These are phyloP conservation scores for Rhizomys pruinosus DNA, from an alignment of 2,113 vertebrate species.

Conservation along the genomic window DNA sequence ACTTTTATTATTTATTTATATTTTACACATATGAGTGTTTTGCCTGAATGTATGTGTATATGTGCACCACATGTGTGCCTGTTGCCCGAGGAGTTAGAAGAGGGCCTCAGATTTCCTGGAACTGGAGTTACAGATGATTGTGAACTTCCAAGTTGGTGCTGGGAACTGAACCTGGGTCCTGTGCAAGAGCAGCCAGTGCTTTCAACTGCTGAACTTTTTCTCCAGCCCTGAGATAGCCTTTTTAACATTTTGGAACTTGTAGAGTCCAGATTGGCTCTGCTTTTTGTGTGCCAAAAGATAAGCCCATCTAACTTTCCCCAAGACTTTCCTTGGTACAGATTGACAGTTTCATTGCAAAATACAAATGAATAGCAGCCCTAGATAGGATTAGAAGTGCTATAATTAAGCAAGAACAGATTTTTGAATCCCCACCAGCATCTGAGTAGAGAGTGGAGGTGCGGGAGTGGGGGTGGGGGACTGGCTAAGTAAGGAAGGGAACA, in stretches of 20 bases:
- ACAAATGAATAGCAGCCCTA: conserved; percentile 9
- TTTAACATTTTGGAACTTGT: neutral
- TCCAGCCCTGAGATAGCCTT: neutral
- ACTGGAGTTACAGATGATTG: too few species aligned
- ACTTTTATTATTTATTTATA: too few species aligned
- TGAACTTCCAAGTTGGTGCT: too few species aligned
- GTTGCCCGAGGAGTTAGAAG: too few species aligned
- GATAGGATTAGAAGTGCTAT: neutral
- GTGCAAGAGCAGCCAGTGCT: too few species aligned
- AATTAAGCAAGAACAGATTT: conserved; percentile 42
- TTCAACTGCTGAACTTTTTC: too few species aligned
- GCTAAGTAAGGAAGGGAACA: neutral
- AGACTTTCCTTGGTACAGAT: neutral
- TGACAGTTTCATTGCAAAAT: conserved; percentile 46
- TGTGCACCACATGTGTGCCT: too few species aligned
- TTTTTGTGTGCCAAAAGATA: conserved; percentile 15
- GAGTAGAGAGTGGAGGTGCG: neutral
- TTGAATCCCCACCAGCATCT: neutral
- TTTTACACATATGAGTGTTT: too few species aligned
- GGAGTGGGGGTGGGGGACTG: too few species aligned
- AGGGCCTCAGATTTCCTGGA: too few species aligned
- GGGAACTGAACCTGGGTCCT: too few species aligned
- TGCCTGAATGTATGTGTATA: too few species aligned
- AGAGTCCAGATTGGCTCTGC: neutral
- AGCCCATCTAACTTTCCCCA: neutral